Conservation (phyloP, 2,888 invertebrate genomes). For the Griposia aprilina region DNA sequence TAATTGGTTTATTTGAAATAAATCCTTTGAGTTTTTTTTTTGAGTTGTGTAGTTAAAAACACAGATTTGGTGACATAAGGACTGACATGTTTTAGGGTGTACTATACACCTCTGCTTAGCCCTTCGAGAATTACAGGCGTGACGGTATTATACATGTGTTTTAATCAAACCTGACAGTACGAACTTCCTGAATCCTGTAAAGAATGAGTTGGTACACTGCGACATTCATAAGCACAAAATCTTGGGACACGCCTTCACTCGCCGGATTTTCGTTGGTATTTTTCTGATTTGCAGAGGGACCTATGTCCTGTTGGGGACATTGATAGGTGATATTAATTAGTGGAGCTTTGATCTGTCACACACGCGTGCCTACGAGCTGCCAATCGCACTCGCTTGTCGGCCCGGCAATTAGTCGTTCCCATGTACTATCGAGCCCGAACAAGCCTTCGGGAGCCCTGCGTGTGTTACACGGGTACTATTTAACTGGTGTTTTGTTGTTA, state of each 20-base stretch:
- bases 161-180: neutral
- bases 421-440: slow-evolving; percentile 46
- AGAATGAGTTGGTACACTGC: too few relatives aligned
- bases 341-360: slow-evolving; percentile 76
- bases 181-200: neutral
- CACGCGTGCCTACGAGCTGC: slow-evolving; percentile 75
- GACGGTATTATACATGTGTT: neutral
- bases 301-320: slow-evolving; percentile 45
- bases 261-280: slow-evolving; percentile 6
- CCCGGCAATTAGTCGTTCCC: slow-evolving; percentile 77
- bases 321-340: slow-evolving; percentile 79
- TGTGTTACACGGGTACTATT: slow-evolving; percentile 30
- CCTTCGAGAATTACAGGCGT: neutral
- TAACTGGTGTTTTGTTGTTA: slow-evolving; percentile 36
- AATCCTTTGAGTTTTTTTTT: too few relatives aligned
- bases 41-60: neutral
- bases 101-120: neutral
- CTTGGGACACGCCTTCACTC: neutral
- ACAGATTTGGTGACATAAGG: neutral
- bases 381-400: slow-evolving; percentile 78
- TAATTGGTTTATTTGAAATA: too few relatives aligned
- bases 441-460: slow-evolving; percentile 37
- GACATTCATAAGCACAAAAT: neutral
- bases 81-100: neutral
- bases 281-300: slow-evolving; percentile 22